These are phyloP conservation scores for Drosophila busckii DNA, from an alignment of 1,140 invertebrate genomes.

Conservation along the genomic window DNA sequence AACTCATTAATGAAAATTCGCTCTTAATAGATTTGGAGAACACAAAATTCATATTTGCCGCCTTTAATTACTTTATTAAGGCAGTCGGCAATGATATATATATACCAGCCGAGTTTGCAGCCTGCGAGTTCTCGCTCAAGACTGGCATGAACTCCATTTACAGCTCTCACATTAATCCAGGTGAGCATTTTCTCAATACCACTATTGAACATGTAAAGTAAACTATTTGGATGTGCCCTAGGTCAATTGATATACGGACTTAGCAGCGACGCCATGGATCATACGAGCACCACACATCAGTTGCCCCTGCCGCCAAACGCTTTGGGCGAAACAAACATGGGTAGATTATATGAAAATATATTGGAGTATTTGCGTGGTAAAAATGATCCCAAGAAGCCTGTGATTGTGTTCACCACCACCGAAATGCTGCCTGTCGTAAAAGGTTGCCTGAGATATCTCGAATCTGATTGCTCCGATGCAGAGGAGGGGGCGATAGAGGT, in stretches of 20 bases:
- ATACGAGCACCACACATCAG: constrained; percentile 42
- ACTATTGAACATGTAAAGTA: neutral
- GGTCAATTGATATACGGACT: constrained; percentile 53
- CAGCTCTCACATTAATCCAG: constrained; percentile 59
- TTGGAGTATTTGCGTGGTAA: constrained; percentile 27
- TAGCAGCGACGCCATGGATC: constrained; percentile 40
- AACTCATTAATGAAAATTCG: neutral
- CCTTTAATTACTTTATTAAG: constrained; percentile 66
- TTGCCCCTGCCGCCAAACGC: constrained; percentile 64
- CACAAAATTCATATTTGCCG: constrained; percentile 40
- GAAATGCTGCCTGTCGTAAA: constrained; percentile 48
- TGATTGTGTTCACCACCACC: constrained; percentile 41
- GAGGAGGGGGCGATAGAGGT: constrained; percentile 20
- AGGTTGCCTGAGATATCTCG: constrained; percentile 50
- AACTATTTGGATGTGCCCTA: neutral
- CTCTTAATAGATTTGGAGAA: constrained; percentile 36
- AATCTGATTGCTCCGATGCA: constrained; percentile 3
- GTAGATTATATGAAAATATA: constrained; percentile 45
- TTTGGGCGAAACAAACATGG: constrained; percentile 53
- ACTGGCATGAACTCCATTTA: constrained; percentile 42
- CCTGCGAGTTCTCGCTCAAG: constrained; percentile 52
- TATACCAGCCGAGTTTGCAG: constrained; percentile 63
- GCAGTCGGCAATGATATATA: constrained; percentile 32
- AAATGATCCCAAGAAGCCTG: constrained; percentile 8
- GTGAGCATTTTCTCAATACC: constrained; percentile 10